Evolutionary conservation across 2,797 vertebrate genomes (phyloP), one percentile per base, ranked within the genome.

Genomic region (Poeciliopsis infans): DNA sequence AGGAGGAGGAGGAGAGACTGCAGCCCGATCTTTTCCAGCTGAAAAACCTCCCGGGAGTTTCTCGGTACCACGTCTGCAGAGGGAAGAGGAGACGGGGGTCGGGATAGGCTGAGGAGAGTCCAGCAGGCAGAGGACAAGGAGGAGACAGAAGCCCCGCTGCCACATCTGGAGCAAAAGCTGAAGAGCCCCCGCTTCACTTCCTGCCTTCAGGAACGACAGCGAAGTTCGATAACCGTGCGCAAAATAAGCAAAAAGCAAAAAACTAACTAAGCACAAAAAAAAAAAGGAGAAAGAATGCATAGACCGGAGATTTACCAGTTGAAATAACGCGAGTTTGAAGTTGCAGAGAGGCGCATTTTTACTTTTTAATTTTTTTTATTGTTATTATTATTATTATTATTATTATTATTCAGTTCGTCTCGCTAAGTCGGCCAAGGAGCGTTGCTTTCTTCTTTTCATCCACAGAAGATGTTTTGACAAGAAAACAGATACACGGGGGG

Each of bases 61-160:
- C 86, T 70, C 89, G 87, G 87, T 86, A 96, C 94, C 96, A 96
- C 95, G 95, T 96, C 93, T 93, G 93, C 95, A 95, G 88, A 89
- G 71, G 72, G 15, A 88, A 89, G 86, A 90, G 85, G 83, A 87
- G 77, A 85, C 84, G 66, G 75, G 76, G 90, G 88, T 83, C 83
- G 79, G 77, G 88, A 90, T 72, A 88, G 90, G 51, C 77, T 74
- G 81, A 75, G 39, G 31, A 70, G 25, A 85, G 70, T 84, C 83
- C 5, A 75, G 77, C 79, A 78, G 83, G 83, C 73, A 75, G 61
- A 83, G 77, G 78, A 79, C 80, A 81, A 83, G 85, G 76, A 85
- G 75, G 75, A 87, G 78, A 89, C 84, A 85, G 86, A 86, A 51
- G 85, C 72, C 61, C 79, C 33, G 76, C 71, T 46, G 88, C 78